These are phyloP conservation scores for Acridotheres tristis DNA, from an alignment of 2,797 vertebrate species.

Conservation along the genomic window DNA sequence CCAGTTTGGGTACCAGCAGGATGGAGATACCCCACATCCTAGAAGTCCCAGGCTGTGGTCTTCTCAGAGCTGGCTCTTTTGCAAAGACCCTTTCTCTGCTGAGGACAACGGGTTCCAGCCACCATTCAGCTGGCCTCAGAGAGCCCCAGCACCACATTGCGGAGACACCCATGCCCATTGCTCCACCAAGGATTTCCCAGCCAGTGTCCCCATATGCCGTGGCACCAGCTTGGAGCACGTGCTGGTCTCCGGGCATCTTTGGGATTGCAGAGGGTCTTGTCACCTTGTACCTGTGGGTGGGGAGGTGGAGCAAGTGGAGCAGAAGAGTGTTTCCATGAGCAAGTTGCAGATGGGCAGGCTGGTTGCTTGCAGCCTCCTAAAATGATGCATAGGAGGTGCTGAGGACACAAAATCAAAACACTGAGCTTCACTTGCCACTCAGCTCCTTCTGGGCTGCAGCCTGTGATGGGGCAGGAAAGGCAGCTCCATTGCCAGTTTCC, in stretches of 20 bases:
- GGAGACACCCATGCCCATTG: neutral
- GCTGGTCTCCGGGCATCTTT: neutral
- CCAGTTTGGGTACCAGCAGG: neutral
- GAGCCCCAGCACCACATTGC: neutral
- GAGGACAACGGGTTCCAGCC: neutral
- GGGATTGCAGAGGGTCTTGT: neutral
- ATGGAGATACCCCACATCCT: neutral
- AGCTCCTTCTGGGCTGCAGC: neutral
- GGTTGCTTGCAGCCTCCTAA: neutral
- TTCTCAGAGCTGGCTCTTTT: neutral
- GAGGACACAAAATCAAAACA: fast-evolving
- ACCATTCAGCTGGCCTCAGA: neutral
- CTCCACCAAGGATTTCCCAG: neutral
- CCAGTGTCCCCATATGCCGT: fast-evolving
- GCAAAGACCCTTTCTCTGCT: neutral
- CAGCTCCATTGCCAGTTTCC: neutral
- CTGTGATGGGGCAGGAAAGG: neutral
- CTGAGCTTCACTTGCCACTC: neutral
- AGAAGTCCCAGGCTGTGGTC: neutral
- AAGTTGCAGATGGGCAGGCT: neutral
- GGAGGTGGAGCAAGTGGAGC: neutral
- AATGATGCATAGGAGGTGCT: neutral
- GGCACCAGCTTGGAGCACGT: fast-evolving
- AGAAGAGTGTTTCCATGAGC: neutral
- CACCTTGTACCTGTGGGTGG: neutral